phyloP scores from a whole-genome alignment of 92 coral and sea anemone genomes.

The Parazoanthus darwini region DNA sequence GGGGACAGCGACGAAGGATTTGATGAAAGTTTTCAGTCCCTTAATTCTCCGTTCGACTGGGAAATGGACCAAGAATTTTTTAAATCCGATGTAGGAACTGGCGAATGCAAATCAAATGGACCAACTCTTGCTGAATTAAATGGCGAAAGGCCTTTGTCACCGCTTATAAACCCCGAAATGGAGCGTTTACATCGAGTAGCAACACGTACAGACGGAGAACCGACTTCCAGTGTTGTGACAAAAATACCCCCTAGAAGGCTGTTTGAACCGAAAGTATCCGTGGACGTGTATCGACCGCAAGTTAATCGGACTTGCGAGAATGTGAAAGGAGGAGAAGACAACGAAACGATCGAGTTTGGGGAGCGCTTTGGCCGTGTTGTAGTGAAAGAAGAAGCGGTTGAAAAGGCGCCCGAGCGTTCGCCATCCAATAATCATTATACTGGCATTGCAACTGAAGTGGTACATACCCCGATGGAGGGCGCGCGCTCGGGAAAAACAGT shows the following conservation, averaged over 20 bases:
- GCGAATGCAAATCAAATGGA: conserved; percentile 78
- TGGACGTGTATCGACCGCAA: conserved; percentile 41
- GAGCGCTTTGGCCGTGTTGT: conserved; percentile 44
- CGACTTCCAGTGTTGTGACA: conserved; percentile 46
- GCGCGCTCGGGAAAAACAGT: conserved; percentile 27
- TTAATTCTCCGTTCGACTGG: conserved; percentile 73
- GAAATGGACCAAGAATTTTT: conserved; percentile 94
- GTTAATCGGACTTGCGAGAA: conserved; percentile 24
- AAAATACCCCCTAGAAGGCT: conserved; percentile 27
- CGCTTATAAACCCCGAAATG: conserved; percentile 98
- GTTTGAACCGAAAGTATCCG: conserved; percentile 36
- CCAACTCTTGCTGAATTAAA: conserved; percentile 98
- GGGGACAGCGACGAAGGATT: conserved; percentile 50
- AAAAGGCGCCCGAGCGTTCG: conserved; percentile 3
- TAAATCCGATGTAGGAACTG: conserved; percentile 60
- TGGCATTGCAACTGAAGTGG: conserved; percentile 40
- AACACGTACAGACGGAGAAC: conserved; percentile 76
- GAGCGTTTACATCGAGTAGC: conserved; percentile 98
- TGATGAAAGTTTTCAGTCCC: conserved; percentile 63
- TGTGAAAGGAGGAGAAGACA: conserved; percentile 18
- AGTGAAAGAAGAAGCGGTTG: conserved; percentile 24
- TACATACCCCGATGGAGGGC: conserved; percentile 10
- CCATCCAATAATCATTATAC: not conserved
- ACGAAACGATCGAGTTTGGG: conserved; percentile 36
- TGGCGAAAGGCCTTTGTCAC: conserved; percentile 90